These are phyloP conservation scores for Tauraco hartlaubi DNA, from an alignment of 2,797 vertebrate species.

Conservation along the genomic window DNA sequence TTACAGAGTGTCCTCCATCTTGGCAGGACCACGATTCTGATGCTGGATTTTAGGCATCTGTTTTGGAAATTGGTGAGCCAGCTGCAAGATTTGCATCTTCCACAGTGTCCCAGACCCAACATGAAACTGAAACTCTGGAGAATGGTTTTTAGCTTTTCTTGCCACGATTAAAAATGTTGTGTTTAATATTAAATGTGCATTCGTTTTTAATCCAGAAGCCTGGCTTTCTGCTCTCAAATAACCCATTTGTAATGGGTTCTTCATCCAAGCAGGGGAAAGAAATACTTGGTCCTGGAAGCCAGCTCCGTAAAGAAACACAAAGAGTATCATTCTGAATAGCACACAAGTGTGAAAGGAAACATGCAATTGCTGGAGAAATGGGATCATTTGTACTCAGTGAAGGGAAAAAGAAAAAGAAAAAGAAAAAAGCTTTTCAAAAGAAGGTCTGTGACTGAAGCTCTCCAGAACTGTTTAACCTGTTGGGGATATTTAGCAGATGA, in stretches of 20 bases:
- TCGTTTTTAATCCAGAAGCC: constrained; percentile 39
- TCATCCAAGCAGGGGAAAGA: constrained; percentile 49
- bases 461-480: constrained; percentile 82
- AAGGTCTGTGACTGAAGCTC: constrained; percentile 79
- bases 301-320: constrained; percentile 60
- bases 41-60: fast-evolving
- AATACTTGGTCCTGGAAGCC: constrained; percentile 24
- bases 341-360: constrained; percentile 65
- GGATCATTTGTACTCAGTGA: constrained; percentile 71
- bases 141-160: not conserved
- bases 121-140: not conserved
- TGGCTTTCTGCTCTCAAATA: constrained; percentile 42
- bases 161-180: not conserved
- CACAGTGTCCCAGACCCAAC: not conserved
- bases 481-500: constrained; percentile 84
- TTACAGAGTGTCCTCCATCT: not conserved
- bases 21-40: not conserved
- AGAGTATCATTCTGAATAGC: constrained; percentile 62
- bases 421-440: constrained; percentile 66
- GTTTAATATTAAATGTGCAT: constrained; percentile 1
- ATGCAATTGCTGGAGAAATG: constrained; percentile 64
- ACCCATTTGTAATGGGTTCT: constrained; percentile 38
- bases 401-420: constrained; percentile 43
- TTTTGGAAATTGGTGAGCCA: not conserved
- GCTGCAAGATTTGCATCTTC: not conserved